Base-by-base conservation (phyloP, 2,113 vertebrate species). In the Gyps fulvus region DNA sequence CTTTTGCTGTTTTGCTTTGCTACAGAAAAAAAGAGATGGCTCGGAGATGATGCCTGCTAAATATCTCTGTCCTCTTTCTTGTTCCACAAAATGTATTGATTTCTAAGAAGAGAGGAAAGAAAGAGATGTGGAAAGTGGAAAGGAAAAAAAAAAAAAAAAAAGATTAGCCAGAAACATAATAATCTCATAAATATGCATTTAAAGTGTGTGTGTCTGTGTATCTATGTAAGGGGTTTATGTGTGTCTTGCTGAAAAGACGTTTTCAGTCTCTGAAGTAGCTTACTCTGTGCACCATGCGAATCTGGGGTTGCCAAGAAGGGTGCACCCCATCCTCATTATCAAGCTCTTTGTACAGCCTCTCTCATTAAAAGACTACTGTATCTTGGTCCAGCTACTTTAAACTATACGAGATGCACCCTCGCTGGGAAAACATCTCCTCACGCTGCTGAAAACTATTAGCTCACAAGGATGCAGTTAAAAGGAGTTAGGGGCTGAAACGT, bases 111-210 rank as follows among this genome's bases (percentile, higher is more conserved):
- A 81, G 42, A 43, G 40, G 70, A 79, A 87, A 96, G 70, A 96
- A 54, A 88, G 59, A 71, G 43, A 93, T 55, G 59, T 3, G 3
- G 47, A 67, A 85, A 69, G 83, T 69, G 61, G 31, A 7, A 31
- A n/a, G 31, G 6, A 31, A n/a, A 25, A 59, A 77, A 76, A 7
- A 32, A 6, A 38, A 52, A 5, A 14, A 26, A 32, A 66, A 62
- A 89, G 45, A 85, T 80, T 89, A 96, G 15, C 66, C 76, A 69
- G 67, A 90, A 94, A 86, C 42, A 87, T 90, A 79, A 88, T 93
- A 92, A 94, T 95, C 84, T 95, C 90, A 88, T 95, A 90, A 93
- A 96, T 95, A 93, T 85, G 80, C 85, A 93, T 94, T 95, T 86
- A 63, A 94, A 96, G 42, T 59, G 80, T 78, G 58, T 94, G 32